Evolutionary conservation across 2,888 invertebrate species (phyloP).

Genomic region (Gymnocheta viridis): DNA sequence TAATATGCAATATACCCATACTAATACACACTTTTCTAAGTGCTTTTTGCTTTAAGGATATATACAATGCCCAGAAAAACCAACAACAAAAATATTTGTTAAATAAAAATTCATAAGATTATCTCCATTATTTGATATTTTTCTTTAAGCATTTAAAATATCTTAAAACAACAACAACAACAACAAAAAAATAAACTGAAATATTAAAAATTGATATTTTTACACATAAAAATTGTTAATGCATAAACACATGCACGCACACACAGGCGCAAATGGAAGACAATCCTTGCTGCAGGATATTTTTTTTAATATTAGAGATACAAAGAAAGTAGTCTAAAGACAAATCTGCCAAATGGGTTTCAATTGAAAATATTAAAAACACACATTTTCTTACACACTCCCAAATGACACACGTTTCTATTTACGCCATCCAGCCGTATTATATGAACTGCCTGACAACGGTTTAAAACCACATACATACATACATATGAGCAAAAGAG

Average conservation of each 20-base stretch:
- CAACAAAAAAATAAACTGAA: too few species aligned
- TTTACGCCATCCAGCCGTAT: constrained; percentile 33
- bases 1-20: not conserved
- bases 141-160: constrained; percentile 29
- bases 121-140: constrained; percentile 64
- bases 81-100: constrained; percentile 19
- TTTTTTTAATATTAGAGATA: constrained; percentile 63
- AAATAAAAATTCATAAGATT: constrained; percentile 66
- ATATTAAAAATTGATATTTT: constrained; percentile 64
- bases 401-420: constrained; percentile 54
- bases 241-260: not conserved
- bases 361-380: constrained; percentile 59
- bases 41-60: constrained; percentile 44
- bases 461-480: constrained; percentile 34
- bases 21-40: constrained; percentile 5
- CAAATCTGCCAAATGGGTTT: constrained; percentile 56
- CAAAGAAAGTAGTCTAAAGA: constrained; percentile 41
- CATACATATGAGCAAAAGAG: not conserved
- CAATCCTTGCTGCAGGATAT: constrained; percentile 67
- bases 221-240: constrained; percentile 41
- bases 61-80: too few species aligned
- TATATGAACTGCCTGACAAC: constrained; percentile 55
- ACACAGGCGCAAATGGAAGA: constrained; percentile 53
- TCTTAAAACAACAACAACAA: constrained; percentile 12
- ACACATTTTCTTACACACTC: constrained; percentile 17